Conservation (phyloP, 2,888 invertebrate species). For the Falcaria lacertinaria region DNA sequence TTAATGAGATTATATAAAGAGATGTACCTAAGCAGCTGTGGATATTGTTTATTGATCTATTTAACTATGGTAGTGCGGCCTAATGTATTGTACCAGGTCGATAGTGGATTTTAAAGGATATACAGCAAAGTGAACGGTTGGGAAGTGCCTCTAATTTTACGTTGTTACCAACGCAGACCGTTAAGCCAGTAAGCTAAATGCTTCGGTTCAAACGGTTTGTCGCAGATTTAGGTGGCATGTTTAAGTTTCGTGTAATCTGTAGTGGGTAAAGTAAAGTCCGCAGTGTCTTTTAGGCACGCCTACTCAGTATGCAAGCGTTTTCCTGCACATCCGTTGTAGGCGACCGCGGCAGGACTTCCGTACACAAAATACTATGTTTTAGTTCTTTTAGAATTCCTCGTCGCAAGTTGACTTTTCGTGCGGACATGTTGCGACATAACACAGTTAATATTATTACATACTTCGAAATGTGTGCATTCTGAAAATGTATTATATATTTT, state of each 20-base stretch:
- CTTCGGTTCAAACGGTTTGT: conserved; percentile 55
- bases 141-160: conserved; percentile 32
- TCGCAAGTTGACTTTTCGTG: conserved; percentile 69
- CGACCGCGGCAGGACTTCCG: conserved; percentile 75
- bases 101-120: conserved; percentile 28
- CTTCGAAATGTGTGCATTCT: conserved; percentile 24
- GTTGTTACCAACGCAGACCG: conserved; percentile 37
- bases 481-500: too few relatives aligned
- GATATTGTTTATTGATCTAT: conserved; percentile 2
- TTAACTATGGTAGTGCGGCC: too few relatives aligned
- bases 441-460: conserved; percentile 59
- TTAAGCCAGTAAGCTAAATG: conserved; percentile 50
- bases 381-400: conserved; percentile 74
- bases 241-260: conserved; percentile 74
- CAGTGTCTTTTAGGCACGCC: conserved; percentile 78
- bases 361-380: conserved; percentile 75
- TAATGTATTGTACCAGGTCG: conserved; percentile 7
- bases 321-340: conserved; percentile 76
- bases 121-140: conserved; percentile 23
- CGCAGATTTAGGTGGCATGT: conserved; percentile 71
- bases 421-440: conserved; percentile 61
- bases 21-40: conserved; percentile 8
- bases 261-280: conserved; percentile 73
- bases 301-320: conserved; percentile 79
- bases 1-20: conserved; percentile 62